Conservation (phyloP, 2,113 vertebrate species). For the Prionailurus viverrinus region DNA sequence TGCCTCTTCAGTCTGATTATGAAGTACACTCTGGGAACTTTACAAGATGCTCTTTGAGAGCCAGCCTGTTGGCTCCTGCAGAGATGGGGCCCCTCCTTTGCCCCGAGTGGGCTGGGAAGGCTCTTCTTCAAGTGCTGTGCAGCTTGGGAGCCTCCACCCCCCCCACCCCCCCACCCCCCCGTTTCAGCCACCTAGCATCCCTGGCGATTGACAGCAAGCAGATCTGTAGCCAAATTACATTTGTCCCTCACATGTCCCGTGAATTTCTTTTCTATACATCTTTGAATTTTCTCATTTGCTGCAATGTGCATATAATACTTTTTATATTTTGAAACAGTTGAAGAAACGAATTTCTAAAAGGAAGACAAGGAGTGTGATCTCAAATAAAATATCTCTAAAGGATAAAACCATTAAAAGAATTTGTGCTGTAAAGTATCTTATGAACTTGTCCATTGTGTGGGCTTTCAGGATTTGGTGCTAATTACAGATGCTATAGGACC, state of each 20-base stretch:
- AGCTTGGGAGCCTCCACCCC: neutral
- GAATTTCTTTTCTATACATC: neutral
- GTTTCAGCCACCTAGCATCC: neutral
- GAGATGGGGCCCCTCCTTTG: neutral
- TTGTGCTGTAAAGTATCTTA: neutral
- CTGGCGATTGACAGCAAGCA: rapidly evolving
- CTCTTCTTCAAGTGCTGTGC: neutral
- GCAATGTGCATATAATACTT: neutral
- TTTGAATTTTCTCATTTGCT: neutral
- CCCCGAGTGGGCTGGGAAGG: neutral
- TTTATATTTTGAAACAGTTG: neutral
- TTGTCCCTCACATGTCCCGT: rapidly evolving
- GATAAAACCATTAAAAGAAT: neutral
- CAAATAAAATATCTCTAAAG: neutral
- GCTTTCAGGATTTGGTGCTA: neutral
- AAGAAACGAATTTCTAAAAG: neutral
- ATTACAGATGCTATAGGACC: rapidly evolving
- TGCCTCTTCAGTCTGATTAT: neutral
- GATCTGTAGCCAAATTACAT: rapidly evolving
- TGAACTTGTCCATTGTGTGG: rapidly evolving
- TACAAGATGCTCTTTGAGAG: neutral
- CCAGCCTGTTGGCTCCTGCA: neutral
- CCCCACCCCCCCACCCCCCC: neutral
- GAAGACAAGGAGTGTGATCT: neutral
- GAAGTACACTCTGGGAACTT: neutral